Evolutionary conservation across 2,113 vertebrate species (phyloP).

Genomic region (Columbina picui): DNA sequence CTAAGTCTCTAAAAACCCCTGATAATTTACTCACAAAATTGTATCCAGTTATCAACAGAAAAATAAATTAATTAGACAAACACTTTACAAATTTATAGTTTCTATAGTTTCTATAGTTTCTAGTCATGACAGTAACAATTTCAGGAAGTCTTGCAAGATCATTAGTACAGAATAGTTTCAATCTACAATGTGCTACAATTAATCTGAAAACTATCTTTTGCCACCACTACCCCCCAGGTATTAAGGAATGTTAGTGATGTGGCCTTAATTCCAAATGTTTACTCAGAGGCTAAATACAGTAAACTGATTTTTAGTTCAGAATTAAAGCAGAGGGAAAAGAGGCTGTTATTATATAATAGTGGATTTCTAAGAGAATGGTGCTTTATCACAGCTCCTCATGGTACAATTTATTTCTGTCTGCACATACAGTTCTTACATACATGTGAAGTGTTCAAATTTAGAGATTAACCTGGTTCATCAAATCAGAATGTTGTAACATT

Average conservation of each 20-base stretch:
- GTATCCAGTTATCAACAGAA: neutral
- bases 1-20: neutral
- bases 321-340: neutral
- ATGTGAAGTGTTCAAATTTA: neutral
- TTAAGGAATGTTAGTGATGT: neutral
- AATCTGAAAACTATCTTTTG: neutral
- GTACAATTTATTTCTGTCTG: neutral
- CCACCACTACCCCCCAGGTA: accelerated
- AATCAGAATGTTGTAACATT: neutral
- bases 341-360: neutral
- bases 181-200: neutral
- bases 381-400: neutral
- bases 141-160: neutral
- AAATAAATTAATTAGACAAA: neutral
- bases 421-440: neutral
- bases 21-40: neutral
- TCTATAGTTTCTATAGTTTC: neutral
- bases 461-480: neutral
- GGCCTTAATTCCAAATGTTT: neutral
- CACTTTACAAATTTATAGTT: neutral
- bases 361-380: neutral
- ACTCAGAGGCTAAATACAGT: neutral
- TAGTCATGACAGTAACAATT: neutral
- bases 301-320: neutral
- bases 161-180: neutral